These are phyloP conservation scores for Cheilosia grossa DNA, from an alignment of 2,888 invertebrate species.

Conservation along the genomic window DNA sequence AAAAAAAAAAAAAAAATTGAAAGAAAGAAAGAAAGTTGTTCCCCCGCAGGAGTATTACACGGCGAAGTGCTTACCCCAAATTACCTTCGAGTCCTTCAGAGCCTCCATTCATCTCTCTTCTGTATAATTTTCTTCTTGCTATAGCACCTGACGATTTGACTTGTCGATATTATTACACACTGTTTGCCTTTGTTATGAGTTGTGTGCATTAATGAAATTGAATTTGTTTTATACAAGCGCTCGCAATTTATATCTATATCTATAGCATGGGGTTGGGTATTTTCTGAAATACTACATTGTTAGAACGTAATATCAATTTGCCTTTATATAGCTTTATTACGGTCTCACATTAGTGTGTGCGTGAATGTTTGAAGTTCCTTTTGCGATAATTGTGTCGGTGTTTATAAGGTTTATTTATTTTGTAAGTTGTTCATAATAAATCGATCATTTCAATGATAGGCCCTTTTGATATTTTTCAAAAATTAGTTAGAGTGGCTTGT, in stretches of 20 bases:
- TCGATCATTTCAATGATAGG: slow-evolving; percentile 27
- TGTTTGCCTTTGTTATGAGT: slow-evolving; percentile 58
- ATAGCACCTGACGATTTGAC: slow-evolving; percentile 69
- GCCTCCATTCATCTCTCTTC: slow-evolving; percentile 34
- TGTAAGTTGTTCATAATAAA: slow-evolving; percentile 53
- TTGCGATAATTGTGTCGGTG: slow-evolving; percentile 34
- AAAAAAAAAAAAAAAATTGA: neutral
- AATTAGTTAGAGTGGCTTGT: neutral
- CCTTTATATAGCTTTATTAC: slow-evolving; percentile 40
- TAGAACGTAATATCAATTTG: slow-evolving; percentile 61
- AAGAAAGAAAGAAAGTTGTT: neutral
- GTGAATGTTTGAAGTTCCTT: neutral
- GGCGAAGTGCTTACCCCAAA: slow-evolving; percentile 74
- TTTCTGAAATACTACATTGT: slow-evolving; percentile 65
- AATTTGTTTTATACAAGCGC: slow-evolving; percentile 62
- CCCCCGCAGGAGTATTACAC: slow-evolving; percentile 70
- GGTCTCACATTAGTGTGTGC: neutral
- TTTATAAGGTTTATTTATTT: neutral
- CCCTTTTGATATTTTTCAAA: slow-evolving; percentile 24
- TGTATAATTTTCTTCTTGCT: slow-evolving; percentile 17
- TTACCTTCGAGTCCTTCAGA: slow-evolving; percentile 72
- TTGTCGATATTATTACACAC: slow-evolving; percentile 67
- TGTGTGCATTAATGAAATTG: slow-evolving; percentile 73
- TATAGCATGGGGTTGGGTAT: slow-evolving; percentile 28
- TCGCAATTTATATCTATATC: slow-evolving; percentile 34